Evolutionary conservation across 2,113 vertebrate genomes (phyloP), one percentile per base, ranked within the genome.

Genomic region (Gallinago undulata): DNA sequence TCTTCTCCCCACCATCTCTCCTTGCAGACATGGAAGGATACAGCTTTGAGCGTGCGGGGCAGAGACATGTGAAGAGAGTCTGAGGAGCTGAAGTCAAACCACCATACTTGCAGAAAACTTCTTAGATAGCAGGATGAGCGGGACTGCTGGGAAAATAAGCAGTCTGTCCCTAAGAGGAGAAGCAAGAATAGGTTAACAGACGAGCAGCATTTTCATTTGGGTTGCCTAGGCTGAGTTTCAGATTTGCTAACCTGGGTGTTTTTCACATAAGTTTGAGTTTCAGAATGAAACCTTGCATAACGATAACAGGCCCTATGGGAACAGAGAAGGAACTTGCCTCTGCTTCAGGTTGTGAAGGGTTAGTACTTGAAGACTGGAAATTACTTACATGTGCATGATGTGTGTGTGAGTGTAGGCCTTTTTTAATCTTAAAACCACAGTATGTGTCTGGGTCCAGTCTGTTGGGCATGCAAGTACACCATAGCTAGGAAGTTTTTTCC

Each of bases 231-330:
- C n/a, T 81, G 55, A 90, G 80, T 90, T 93, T 97, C 24, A 2
- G 57, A 72, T 96, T 92, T 57, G 81, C 64, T 92, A 92, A 92
- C 48, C 27, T 74, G 53, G 13, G 33, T 75, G 50, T 45, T 78
- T 96, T 94, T 84, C 60, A 72, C 3, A 4, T 75, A 73, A 85
- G 59, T 84, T 81, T 45, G 64, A 68, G 84, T 92, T 93, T 94
- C 86, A 81, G 56, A 95, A 95, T 87, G 83, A 90, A 93, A 89
- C 21, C 27, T 50, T 53, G 30, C 48, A 41, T 33, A 87, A 63
- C 2, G 9, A 31, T 48, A 72, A 62, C 35, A 86, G 48, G 39
- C 24, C 41, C 45, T 79, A 18, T 53, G 77, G 64, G 60, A 90
- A 70, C 7, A 87, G 53, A 84, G 47, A 59, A 80, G 39, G 31